Conservation (phyloP, 2,888 invertebrate genomes). For the Matsumyia berberina region DNA sequence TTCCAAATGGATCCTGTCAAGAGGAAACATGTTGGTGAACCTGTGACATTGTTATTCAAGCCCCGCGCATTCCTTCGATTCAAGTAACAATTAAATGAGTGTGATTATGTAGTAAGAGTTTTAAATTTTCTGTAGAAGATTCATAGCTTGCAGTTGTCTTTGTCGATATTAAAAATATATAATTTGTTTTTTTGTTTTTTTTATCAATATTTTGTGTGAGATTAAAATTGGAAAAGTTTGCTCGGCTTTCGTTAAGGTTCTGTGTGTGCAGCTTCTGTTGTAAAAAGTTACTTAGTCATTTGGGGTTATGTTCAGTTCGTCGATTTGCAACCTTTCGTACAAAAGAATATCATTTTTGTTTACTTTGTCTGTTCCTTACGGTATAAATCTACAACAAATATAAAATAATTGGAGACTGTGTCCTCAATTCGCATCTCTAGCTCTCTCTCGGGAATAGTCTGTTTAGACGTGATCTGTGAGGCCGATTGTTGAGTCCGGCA, state of each 20-base stretch:
- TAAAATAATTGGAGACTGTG: constrained; percentile 53
- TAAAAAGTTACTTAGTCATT: constrained; percentile 69
- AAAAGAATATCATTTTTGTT: constrained; percentile 66
- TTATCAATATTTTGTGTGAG: constrained; percentile 47
- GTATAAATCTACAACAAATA: constrained; percentile 63
- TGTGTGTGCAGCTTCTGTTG: constrained; percentile 44
- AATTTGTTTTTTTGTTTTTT: constrained; percentile 2
- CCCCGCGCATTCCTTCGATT: constrained; percentile 11
- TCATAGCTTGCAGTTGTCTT: constrained; percentile 37
- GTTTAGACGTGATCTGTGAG: constrained; percentile 53
- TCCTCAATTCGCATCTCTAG: constrained; percentile 12
- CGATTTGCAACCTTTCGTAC: constrained; percentile 71
- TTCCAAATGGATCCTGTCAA: too few species aligned
- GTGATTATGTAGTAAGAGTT: constrained; percentile 34
- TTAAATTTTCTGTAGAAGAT: constrained; percentile 24
- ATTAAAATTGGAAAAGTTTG: constrained; percentile 29
- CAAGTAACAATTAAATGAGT: constrained; percentile 40
- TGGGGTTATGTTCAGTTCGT: constrained; percentile 68
- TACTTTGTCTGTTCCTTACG: constrained; percentile 35
- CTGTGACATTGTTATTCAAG: too few species aligned
- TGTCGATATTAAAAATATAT: constrained; percentile 72
- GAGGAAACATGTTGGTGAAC: too few species aligned
- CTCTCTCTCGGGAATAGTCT: not conserved
- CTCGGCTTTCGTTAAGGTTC: constrained; percentile 43
- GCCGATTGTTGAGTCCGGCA: constrained; percentile 44